These are phyloP conservation scores for Nomada fabriciana DNA, from an alignment of 2,888 invertebrate genomes.

Conservation along the genomic window DNA sequence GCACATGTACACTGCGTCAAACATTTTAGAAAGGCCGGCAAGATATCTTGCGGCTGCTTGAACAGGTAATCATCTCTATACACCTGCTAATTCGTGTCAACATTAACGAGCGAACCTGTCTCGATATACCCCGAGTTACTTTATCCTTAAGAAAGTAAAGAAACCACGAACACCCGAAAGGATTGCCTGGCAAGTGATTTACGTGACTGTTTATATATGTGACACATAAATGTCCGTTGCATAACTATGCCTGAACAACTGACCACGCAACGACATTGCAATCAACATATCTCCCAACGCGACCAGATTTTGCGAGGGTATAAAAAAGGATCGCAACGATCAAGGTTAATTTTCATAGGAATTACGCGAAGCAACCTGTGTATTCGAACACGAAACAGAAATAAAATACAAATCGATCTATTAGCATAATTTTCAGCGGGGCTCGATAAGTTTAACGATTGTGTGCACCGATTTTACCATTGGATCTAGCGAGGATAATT, in stretches of 20 bases:
- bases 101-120: not conserved
- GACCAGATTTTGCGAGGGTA: not conserved
- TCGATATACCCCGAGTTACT: not conserved
- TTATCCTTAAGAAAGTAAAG: slow-evolving; percentile 13
- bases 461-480: not conserved
- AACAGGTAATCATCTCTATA: not conserved
- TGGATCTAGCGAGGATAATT: too few relatives aligned
- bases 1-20: not conserved
- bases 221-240: not conserved
- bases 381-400: not conserved
- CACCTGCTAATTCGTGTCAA: slow-evolving; percentile 12
- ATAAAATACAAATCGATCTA: not conserved
- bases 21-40: slow-evolving; percentile 6
- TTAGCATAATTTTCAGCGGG: slow-evolving; percentile 5
- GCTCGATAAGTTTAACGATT: not conserved
- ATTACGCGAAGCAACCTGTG: not conserved
- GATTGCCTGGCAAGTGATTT: slow-evolving; percentile 27
- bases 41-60: not conserved
- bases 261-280: not conserved
- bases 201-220: not conserved
- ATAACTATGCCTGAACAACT: not conserved
- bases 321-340: not conserved
- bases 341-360: not conserved
- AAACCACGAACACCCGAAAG: not conserved
- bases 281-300: too few relatives aligned